These are phyloP conservation scores for Microtus ochrogaster DNA, from an alignment of 2,113 vertebrate species.

Conservation along the genomic window DNA sequence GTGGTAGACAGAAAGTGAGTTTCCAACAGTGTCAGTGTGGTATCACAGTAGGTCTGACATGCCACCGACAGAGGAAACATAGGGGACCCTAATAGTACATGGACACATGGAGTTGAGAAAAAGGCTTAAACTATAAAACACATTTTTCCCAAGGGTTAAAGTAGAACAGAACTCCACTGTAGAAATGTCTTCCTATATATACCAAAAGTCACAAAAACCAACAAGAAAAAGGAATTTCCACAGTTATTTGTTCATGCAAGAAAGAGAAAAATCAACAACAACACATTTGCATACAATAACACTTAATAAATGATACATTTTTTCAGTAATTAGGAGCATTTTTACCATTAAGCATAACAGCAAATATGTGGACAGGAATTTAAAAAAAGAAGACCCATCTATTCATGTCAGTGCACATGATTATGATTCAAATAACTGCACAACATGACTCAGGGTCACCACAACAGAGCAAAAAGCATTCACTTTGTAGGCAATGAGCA, in stretches of 20 bases:
- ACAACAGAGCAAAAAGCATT: neutral
- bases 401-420: neutral
- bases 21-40: neutral
- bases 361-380: neutral
- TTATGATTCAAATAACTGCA: neutral
- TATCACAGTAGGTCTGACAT: neutral
- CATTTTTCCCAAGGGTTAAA: neutral
- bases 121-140: neutral
- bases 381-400: neutral
- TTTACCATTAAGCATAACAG: neutral
- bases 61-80: neutral
- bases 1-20: neutral
- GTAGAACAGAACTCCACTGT: accelerated
- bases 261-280: neutral
- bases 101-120: neutral
- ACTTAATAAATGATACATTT: neutral
- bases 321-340: neutral
- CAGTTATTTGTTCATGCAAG: neutral
- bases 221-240: neutral
- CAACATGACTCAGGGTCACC: neutral
- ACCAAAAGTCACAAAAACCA: neutral
- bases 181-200: neutral
- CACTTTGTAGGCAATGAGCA: neutral
- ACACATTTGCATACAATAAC: neutral
- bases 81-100: neutral